Evolutionary conservation across 1,140 invertebrate genomes (phyloP).

Genomic region (Glomeris maerens): DNA sequence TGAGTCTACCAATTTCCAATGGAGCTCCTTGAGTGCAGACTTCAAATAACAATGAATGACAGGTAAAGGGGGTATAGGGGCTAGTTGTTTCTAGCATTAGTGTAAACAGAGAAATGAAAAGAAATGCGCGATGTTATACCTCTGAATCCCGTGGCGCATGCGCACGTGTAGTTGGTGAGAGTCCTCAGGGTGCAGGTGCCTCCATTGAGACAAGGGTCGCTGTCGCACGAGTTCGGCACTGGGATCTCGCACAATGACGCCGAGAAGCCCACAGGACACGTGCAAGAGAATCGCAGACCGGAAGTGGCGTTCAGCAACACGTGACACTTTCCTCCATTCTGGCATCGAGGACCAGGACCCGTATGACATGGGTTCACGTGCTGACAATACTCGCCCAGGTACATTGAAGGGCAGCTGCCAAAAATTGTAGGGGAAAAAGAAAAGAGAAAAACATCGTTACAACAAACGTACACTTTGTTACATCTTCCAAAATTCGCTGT

Average conservation of each 20-base stretch:
- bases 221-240: constrained; percentile 78
- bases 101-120: too few species aligned
- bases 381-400: constrained; percentile 87
- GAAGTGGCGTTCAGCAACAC: constrained; percentile 48
- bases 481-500: too few species aligned
- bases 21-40: too few species aligned
- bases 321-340: constrained; percentile 82
- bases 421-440: too few species aligned
- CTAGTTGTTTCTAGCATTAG: too few species aligned
- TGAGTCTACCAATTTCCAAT: too few species aligned
- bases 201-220: constrained; percentile 66
- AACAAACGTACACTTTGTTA: too few species aligned
- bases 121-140: constrained; percentile 42
- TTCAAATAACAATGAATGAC: too few species aligned
- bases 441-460: too few species aligned
- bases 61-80: too few species aligned
- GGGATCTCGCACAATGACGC: constrained; percentile 85
- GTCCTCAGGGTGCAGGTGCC: constrained; percentile 61
- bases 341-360: constrained; percentile 57
- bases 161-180: constrained; percentile 62
- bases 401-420: constrained; percentile 77
- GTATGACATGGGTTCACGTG: constrained; percentile 82
- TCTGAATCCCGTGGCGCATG: constrained; percentile 66
- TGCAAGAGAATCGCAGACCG: constrained; percentile 64
- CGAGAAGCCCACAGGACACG: constrained; percentile 75